Percentiles rank a stretch among this genome's conserved stretches.
Evolutionary conservation across 2,888 invertebrate genomes (phyloP).

Genomic region (Mythimna vitellina): DNA sequence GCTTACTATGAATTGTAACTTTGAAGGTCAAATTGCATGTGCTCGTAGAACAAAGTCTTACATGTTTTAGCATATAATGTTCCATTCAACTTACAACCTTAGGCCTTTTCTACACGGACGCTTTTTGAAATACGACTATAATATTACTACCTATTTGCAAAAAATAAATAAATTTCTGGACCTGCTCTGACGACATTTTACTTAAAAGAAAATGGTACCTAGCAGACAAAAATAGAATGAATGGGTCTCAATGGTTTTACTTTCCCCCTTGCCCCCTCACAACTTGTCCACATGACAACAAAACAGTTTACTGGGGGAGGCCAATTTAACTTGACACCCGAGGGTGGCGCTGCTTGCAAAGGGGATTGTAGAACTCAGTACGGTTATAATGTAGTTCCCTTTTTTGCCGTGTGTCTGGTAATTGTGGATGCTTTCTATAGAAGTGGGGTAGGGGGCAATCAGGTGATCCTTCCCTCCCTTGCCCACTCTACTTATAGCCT

Average conservation of each 20-base stretch:
- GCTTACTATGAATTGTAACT: slow-evolving; percentile 24
- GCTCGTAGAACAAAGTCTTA: slow-evolving; percentile 1
- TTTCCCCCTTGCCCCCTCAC: background rate
- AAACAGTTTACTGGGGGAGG: slow-evolving; percentile 12
- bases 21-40: slow-evolving; percentile 53
- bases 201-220: slow-evolving; percentile 1
- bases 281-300: slow-evolving; percentile 32
- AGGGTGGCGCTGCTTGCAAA: slow-evolving; percentile 34
- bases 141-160: background rate
- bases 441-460: slow-evolving; percentile 10
- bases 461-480: slow-evolving; percentile 5
- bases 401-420: slow-evolving; percentile 6
- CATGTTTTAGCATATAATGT: slow-evolving; percentile 2
- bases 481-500: slow-evolving; percentile 5
- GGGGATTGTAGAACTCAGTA: background rate
- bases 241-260: slow-evolving; percentile 33
- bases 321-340: background rate
- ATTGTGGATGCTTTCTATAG: background rate
- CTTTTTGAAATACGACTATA: slow-evolving; percentile 22
- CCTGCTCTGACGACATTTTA: background rate
- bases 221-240: slow-evolving; percentile 48
- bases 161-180: background rate
- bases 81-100: slow-evolving; percentile 27
- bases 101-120: background rate
- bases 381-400: slow-evolving; percentile 1